phyloP scores from a whole-genome alignment of 2,113 vertebrate genomes.

The Capreolus pygargus region DNA sequence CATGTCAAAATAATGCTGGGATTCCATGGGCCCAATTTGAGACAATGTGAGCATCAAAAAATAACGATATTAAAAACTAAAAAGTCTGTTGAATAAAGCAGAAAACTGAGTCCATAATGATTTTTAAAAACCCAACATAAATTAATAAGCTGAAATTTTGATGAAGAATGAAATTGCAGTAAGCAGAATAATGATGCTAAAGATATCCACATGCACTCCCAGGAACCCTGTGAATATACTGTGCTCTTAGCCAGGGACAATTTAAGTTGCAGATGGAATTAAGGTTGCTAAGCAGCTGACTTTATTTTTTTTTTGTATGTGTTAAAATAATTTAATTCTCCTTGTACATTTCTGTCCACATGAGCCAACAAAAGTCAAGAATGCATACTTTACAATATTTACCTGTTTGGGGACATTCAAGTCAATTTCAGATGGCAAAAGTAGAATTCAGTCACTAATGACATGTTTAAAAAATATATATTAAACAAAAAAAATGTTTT shows the following conservation, averaged over 20 bases:
- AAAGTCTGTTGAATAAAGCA: background rate
- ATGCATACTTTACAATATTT: no score
- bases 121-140: background rate
- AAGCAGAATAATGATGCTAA: background rate
- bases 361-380: no score
- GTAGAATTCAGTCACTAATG: no score
- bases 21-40: background rate
- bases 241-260: background rate
- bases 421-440: no score
- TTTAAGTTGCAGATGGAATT: background rate
- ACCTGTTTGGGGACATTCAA: no score
- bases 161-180: background rate
- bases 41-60: background rate
- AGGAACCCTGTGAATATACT: background rate
- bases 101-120: background rate
- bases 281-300: background rate
- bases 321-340: no score
- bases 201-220: background rate
- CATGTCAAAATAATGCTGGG: background rate
- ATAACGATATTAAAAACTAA: background rate
- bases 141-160: background rate
- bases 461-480: no score
- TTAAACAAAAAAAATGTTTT: no score
- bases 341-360: no score
- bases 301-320: no score